Base-by-base conservation (phyloP, 2,888 invertebrate species). In the Nowickia ferox region DNA sequence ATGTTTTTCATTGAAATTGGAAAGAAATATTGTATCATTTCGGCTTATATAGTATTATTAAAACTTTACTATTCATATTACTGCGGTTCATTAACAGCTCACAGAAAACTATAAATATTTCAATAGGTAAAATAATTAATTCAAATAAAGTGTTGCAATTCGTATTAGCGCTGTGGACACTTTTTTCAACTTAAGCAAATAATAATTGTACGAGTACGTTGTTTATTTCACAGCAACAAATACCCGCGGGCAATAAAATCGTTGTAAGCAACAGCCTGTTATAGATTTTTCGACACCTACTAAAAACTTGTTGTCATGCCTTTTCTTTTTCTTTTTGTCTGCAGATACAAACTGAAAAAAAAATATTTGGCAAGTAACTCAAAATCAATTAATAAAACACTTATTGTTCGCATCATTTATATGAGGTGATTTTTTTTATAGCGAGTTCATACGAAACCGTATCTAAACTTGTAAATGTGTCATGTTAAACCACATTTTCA, bases 371-470 rank as follows among this genome's bases (percentile, higher is more conserved):
- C 65, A 78, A 63, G 40, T 15, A 78, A 66, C 13, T 11, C 13
- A 17, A 84, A 59, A 78, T 65, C 51, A 71, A 76, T 76, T 69
- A 69, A 30, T 30, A 30, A 71, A 65, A 46, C 63, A 69, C 61
- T 48, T 78, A 44, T 44, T 42, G 30, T 10, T 17, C 38, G 30
- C 57, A 42, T 59, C 51, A 30, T 44, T 71, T 48, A 9, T 19
- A 22, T 59, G 15, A 13, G 38, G 17, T 63, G 42, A 48, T 48
- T 48, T 46, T 65, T 46, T 66, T 6, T 6, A 6, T 6, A 30
- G 5, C 30, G 1, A 6, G 30, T 30, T 30, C 30, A 30, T 6
- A 30, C 5, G 30, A 30, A 30, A 30, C 30, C 6, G 30, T 30
- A 30, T 30, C 30, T 5, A 30, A 30, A 30, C 5, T 30, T 30